Evolutionary conservation across 2,797 vertebrate species (phyloP).

Genomic region (Halcyon leucocephala): DNA sequence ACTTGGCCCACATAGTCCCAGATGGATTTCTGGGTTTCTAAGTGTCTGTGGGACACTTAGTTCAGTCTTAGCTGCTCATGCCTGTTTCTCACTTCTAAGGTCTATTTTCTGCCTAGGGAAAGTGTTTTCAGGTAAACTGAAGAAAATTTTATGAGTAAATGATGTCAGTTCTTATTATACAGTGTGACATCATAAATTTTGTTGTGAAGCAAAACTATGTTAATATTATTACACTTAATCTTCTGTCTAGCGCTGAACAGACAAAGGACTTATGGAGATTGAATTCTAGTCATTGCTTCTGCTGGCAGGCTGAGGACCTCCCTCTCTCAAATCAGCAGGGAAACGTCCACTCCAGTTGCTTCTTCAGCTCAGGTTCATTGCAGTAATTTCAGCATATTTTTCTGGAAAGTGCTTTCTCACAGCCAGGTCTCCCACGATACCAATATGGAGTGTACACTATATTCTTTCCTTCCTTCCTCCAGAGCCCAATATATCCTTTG

Average conservation of each 20-base stretch:
- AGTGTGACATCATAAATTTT: not conserved
- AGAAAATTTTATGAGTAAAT: not conserved
- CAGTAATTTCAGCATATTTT: conserved; percentile 28
- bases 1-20: not conserved
- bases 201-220: not conserved
- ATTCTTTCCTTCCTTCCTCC: conserved; percentile 36
- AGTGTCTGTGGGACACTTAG: not conserved
- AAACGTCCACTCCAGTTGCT: not conserved
- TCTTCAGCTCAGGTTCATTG: conserved; percentile 33
- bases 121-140: not conserved
- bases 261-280: not conserved
- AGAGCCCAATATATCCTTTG: conserved; percentile 34
- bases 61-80: not conserved
- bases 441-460: not conserved
- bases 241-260: not conserved
- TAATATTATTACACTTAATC: not conserved
- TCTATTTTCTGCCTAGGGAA: not conserved
- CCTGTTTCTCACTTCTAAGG: not conserved
- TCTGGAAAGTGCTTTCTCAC: conserved; percentile 37
- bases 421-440: conserved; percentile 26
- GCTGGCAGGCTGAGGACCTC: not conserved
- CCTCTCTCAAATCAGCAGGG: not conserved
- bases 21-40: not conserved
- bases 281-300: not conserved
- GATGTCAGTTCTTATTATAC: not conserved